Evolutionary conservation across 2,113 vertebrate genomes (phyloP), one percentile per base, ranked within the genome.

Genomic region (Cyprinodon brontotheroides): DNA sequence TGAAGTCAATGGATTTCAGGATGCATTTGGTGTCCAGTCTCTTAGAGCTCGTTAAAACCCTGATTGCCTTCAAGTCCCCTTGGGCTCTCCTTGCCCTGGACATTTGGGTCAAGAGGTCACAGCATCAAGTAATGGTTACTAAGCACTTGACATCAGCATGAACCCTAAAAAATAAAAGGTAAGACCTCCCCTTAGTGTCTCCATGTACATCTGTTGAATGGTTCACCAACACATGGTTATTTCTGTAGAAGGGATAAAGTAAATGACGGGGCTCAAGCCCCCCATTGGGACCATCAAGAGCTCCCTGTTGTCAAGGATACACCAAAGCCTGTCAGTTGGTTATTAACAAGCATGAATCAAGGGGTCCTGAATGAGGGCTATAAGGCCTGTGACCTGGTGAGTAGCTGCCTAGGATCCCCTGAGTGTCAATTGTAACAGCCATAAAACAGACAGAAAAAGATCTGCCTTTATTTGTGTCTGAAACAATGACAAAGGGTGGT

Each of bases 71-170:
- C 69, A 76, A 78, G 70, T 72, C 48, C 78, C 86, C 85, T 77
- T 39, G 39, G 74, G 79, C 71, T 64, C 83, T 89, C 84, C 81
- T 78, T 77, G 79, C 70, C 69, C 57, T 45, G 48, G 81, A 85
- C 67, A 53, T 66, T 13, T 17, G 29, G 88, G 93, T 90, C 71
- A 76, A 90, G 81, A 89, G 93, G 92, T 88, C 92, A 90, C 72
- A 75, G 65, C 78, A 74, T 65, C 81, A 86, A 80, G 80, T 89
- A 91, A 92, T 89, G 77, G 83, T 87, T 93, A 88, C 82, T 86
- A 84, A 92, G 93, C 91, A 92, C 90, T 87, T 92, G 91, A 93
- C 92, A 89, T 87, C 63, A 79, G 78, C 29, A 53, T 68, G 72
- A 72, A 10, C 48, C 63, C 4, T 38, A 11, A 65, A 70, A 80